A percentile compares a stretch with the other conserved stretches of the same genome.
Evolutionary conservation across 2,888 invertebrate genomes (phyloP).

Genomic region (Caenorhabditis sp.): DNA sequence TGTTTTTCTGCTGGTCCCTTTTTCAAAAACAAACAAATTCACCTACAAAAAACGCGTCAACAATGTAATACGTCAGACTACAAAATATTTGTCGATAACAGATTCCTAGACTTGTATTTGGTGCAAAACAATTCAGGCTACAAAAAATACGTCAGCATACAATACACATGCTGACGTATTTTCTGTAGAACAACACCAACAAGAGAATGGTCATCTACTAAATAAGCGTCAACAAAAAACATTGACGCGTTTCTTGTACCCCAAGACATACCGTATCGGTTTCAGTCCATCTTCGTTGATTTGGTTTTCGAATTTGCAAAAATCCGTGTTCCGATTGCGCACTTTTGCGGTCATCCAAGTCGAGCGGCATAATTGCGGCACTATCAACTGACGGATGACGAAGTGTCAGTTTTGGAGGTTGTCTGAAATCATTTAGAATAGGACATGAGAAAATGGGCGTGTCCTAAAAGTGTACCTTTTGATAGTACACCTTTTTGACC

Average conservation of each 20-base stretch:
- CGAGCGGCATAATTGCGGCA: slow-evolving; percentile 42
- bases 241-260: too few species aligned
- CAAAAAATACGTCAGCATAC: too few species aligned
- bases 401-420: slow-evolving; percentile 49
- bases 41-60: too few species aligned
- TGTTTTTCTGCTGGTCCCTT: too few species aligned
- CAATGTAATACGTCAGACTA: too few species aligned
- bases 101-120: too few species aligned
- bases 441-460: slow-evolving; percentile 4
- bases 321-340: slow-evolving; percentile 17
- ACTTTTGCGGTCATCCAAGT: slow-evolving; percentile 16
- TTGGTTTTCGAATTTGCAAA: slow-evolving; percentile 35
- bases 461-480: slow-evolving; percentile 5
- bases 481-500: background rate
- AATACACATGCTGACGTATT: too few species aligned
- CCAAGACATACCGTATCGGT: slow-evolving; percentile 30
- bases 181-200: too few species aligned
- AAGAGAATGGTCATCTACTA: too few species aligned
- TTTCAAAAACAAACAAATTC: too few species aligned
- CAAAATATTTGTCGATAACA: too few species aligned
- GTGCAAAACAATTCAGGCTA: too few species aligned
- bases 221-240: background rate
- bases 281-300: slow-evolving; percentile 45
- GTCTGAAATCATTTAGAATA: slow-evolving; percentile 44
- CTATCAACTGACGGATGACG: slow-evolving; percentile 56